Evolutionary conservation across 2,888 invertebrate genomes (phyloP).

Genomic region (Macrostomum cliftonense): DNA sequence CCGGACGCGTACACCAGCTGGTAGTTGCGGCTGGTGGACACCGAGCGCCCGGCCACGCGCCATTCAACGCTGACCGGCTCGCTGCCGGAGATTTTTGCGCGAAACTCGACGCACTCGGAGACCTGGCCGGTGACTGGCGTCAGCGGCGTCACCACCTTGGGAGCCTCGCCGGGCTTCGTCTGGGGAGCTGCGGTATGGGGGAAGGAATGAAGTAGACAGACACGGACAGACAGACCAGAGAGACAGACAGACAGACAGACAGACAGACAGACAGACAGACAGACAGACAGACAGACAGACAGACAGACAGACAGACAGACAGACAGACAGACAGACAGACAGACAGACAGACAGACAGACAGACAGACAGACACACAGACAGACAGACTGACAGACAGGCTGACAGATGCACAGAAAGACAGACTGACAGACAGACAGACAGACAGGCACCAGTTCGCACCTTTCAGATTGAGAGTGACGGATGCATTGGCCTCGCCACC

Average conservation of each 20-base stretch:
- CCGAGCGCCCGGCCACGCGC: constrained; percentile 45
- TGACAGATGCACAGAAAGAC: too few relatives aligned
- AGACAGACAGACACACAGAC: not conserved
- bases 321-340: not conserved
- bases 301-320: not conserved
- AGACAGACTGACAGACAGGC: not conserved
- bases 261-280: not conserved
- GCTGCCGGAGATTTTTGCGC: constrained; percentile 26
- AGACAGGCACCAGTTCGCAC: constrained; percentile 49
- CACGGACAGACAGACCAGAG: too few relatives aligned
- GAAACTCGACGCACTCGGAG: constrained; percentile 17
- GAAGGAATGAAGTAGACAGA: not conserved
- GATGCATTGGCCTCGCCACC: constrained; percentile 90
- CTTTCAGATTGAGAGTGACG: constrained; percentile 90
- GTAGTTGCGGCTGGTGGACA: constrained; percentile 57
- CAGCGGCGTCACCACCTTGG: not conserved
- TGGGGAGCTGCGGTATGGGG: not conserved
- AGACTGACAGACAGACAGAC: not conserved
- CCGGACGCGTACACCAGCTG: constrained; percentile 51
- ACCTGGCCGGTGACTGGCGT: not conserved
- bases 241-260: not conserved
- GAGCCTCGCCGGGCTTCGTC: not conserved
- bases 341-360: not conserved
- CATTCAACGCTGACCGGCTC: constrained; percentile 27
- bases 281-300: not conserved